These are phyloP conservation scores for Orchestes rusci DNA, from an alignment of 2,888 invertebrate genomes.

Conservation along the genomic window DNA sequence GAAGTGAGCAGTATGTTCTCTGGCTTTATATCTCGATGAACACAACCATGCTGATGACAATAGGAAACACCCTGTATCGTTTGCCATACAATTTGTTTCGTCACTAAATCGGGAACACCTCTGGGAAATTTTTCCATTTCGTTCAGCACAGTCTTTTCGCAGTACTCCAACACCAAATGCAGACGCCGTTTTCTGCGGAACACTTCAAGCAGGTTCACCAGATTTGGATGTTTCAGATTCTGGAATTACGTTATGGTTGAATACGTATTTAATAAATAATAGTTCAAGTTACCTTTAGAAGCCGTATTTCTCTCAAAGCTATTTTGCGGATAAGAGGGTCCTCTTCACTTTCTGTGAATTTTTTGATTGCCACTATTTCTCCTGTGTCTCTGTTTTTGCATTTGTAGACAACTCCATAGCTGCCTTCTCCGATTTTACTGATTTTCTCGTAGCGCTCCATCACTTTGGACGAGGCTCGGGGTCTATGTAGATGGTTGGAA, in stretches of 20 bases:
- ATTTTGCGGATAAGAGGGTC: constrained; percentile 95
- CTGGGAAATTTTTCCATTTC: constrained; percentile 85
- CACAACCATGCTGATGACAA: constrained; percentile 94
- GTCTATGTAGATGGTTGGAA: constrained; percentile 49
- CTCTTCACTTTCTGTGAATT: constrained; percentile 95
- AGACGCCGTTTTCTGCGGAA: constrained; percentile 91
- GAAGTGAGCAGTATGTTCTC: constrained; percentile 95
- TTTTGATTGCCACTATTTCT: constrained; percentile 91
- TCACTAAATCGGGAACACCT: constrained; percentile 87
- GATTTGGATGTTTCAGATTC: constrained; percentile 96
- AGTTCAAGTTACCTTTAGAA: constrained; percentile 77
- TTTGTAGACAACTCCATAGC: constrained; percentile 93
- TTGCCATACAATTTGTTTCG: constrained; percentile 92
- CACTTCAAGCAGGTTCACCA: constrained; percentile 95
- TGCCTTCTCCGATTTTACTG: constrained; percentile 90
- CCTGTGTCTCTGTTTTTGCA: constrained; percentile 93
- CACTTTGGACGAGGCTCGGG: constrained; percentile 74
- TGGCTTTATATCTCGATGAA: constrained; percentile 96
- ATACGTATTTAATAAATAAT: neutral
- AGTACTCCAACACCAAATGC: constrained; percentile 97
- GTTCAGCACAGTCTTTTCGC: constrained; percentile 93
- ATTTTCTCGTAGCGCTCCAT: constrained; percentile 95
- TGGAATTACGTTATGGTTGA: constrained; percentile 49
- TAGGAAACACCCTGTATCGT: constrained; percentile 92
- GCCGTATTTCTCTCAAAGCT: constrained; percentile 86